phyloP scores from a whole-genome alignment of 2,888 invertebrate genomes.

The Molorchus minor region DNA sequence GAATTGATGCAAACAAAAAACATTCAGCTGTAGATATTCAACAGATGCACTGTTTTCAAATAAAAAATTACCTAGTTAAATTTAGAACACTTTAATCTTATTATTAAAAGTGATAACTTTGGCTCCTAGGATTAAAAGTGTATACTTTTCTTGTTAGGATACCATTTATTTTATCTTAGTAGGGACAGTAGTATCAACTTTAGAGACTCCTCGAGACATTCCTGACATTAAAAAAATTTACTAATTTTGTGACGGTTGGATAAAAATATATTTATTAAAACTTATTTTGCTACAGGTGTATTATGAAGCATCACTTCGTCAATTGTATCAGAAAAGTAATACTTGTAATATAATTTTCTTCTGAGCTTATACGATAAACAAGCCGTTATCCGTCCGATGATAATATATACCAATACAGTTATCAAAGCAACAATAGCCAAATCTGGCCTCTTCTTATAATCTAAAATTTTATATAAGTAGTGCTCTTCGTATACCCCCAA shows the following conservation, averaged over 20 bases:
- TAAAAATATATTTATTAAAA: background rate
- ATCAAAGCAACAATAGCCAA: slow-evolving; percentile 3
- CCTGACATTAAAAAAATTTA: too few species aligned
- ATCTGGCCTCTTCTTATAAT: slow-evolving; percentile 20
- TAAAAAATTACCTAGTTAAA: too few species aligned
- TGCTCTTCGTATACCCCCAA: slow-evolving; percentile 20
- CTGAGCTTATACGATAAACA: slow-evolving; percentile 21
- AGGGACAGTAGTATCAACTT: too few species aligned
- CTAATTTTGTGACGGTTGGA: background rate
- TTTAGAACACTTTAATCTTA: too few species aligned
- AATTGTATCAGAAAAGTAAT: background rate
- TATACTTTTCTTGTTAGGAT: too few species aligned
- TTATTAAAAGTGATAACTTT: too few species aligned
- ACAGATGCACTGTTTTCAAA: too few species aligned
- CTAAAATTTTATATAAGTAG: slow-evolving; percentile 32
- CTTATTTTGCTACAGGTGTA: background rate
- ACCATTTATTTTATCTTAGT: too few species aligned
- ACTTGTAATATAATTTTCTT: slow-evolving; percentile 9
- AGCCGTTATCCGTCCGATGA: slow-evolving; percentile 18
- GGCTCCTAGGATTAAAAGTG: too few species aligned
- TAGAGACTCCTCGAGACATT: too few species aligned
- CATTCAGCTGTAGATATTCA: too few species aligned
- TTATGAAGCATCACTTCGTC: slow-evolving; percentile 5
- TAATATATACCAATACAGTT: background rate
- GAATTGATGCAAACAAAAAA: too few species aligned